These are phyloP conservation scores for Ailurus styani DNA, from an alignment of 2,113 vertebrate species.

Conservation along the genomic window DNA sequence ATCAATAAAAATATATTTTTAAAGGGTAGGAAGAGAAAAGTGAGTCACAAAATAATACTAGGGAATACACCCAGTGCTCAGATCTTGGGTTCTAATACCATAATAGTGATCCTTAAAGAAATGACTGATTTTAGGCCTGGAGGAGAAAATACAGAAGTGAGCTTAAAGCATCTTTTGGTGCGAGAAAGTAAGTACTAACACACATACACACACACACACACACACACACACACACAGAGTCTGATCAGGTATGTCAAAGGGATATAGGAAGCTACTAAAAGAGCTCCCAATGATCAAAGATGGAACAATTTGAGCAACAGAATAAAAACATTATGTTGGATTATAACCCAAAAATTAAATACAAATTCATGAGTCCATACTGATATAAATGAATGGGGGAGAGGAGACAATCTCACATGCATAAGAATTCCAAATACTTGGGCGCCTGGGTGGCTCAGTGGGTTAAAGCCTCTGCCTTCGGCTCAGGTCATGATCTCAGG, in stretches of 20 bases:
- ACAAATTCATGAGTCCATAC: neutral
- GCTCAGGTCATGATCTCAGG: too few species aligned
- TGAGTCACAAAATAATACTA: neutral
- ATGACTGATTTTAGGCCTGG: neutral
- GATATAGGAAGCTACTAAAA: neutral
- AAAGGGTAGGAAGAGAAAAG: neutral
- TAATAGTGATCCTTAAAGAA: neutral
- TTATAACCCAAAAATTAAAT: neutral
- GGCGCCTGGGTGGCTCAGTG: too few species aligned
- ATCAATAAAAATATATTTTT: neutral
- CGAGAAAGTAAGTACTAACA: neutral
- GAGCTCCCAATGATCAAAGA: neutral
- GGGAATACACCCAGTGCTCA: neutral
- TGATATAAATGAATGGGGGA: neutral
- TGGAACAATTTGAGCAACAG: neutral
- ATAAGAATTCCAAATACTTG: neutral
- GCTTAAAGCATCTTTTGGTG: neutral
- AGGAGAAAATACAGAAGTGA: neutral
- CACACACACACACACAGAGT: neutral
- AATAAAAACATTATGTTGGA: neutral
- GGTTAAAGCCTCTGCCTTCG: too few species aligned
- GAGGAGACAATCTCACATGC: neutral
- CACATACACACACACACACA: neutral
- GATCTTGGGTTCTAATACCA: neutral
- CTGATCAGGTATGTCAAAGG: neutral